Evolutionary conservation across 2,113 vertebrate species (phyloP).

Genomic region (Coturnix japonica): DNA sequence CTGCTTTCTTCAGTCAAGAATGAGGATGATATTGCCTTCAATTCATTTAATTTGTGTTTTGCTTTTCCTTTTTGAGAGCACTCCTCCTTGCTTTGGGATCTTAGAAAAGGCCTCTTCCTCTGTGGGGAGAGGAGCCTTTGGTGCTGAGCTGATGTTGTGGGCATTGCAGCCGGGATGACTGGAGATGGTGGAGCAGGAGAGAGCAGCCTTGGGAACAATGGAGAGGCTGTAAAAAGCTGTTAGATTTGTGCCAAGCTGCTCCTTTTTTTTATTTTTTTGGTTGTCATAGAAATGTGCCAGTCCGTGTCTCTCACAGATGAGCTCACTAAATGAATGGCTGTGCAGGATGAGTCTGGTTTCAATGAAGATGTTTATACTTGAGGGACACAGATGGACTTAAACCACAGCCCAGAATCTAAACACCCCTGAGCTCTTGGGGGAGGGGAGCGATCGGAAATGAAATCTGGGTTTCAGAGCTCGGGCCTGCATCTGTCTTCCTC

Average conservation of each 20-base stretch:
- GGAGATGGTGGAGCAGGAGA: background rate
- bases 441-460: conserved; percentile 55
- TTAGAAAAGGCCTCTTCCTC: background rate
- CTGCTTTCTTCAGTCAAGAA: background rate
- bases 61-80: background rate
- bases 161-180: background rate
- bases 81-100: background rate
- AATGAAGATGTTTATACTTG: conserved; percentile 71
- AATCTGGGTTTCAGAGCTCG: conserved; percentile 52
- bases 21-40: background rate
- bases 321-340: conserved; percentile 61
- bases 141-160: background rate
- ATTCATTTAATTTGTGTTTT: background rate
- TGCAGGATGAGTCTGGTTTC: conserved; percentile 68
- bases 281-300: conserved; percentile 75
- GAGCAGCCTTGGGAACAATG: background rate
- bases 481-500: conserved; percentile 44
- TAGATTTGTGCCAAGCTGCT: conserved; percentile 11
- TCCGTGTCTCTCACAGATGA: conserved; percentile 61
- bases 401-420: conserved; percentile 54
- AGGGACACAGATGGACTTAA: conserved; percentile 64
- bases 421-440: conserved; percentile 37
- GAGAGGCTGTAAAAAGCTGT: conserved; percentile 1
- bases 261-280: background rate
- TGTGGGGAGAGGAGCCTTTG: background rate